A percentile compares a stretch with the other conserved stretches of the same genome.
These are phyloP conservation scores for Nasonovia ribisnigri DNA, from an alignment of 2,888 invertebrate genomes.

Conservation along the genomic window DNA sequence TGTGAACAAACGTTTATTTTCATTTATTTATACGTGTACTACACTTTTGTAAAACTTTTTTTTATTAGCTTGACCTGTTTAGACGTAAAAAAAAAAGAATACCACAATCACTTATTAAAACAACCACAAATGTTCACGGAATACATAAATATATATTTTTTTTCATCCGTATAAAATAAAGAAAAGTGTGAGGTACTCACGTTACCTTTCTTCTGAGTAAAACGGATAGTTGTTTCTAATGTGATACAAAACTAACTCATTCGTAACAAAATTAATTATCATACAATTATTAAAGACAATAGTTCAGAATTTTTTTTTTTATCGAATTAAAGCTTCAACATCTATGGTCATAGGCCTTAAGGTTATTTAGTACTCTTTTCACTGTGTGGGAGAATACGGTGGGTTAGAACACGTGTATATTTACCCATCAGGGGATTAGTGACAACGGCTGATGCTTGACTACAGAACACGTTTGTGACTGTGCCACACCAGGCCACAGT, in stretches of 20 bases:
- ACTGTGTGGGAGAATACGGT: too few species aligned
- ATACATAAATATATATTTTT: constrained; percentile 15
- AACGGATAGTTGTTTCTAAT: not conserved
- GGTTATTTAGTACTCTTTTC: too few species aligned
- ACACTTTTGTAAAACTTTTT: constrained; percentile 11
- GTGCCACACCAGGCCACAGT: too few species aligned
- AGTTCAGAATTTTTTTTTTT: too few species aligned
- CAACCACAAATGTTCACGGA: not conserved
- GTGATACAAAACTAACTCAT: not conserved
- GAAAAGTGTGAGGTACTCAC: not conserved
- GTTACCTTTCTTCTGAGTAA: not conserved
- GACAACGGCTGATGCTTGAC: too few species aligned
- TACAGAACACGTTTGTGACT: too few species aligned
- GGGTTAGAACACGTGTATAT: too few species aligned
- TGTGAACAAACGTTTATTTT: constrained; percentile 44
- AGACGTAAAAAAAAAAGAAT: not conserved
- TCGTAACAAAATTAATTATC: not conserved
- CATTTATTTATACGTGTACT: constrained; percentile 17
- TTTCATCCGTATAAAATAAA: not conserved
- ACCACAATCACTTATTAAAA: not conserved
- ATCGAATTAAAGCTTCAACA: too few species aligned
- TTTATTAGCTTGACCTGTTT: constrained; percentile 31
- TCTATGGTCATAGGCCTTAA: too few species aligned
- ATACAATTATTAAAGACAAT: not conserved
- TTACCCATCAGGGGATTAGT: too few species aligned